Evolutionary conservation across 1,140 invertebrate genomes (phyloP).

Genomic region (Metopolophium dirhodum): DNA sequence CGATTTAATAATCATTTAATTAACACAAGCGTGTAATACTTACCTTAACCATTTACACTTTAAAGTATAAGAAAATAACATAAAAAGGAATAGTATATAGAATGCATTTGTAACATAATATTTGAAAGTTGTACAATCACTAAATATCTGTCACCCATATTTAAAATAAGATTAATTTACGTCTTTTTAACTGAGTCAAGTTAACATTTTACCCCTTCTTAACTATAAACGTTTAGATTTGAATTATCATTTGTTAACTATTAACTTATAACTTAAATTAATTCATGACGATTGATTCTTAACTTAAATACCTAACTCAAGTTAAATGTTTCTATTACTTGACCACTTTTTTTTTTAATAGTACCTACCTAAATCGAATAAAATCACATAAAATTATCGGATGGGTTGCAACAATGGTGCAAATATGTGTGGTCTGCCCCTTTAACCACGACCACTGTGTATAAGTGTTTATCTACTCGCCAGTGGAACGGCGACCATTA

Average conservation of each 20-base stretch:
- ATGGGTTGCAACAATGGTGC: not conserved
- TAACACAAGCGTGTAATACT: not conserved
- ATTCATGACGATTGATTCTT: not conserved
- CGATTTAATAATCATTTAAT: not conserved
- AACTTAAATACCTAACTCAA: not conserved
- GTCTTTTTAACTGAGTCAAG: too few relatives aligned
- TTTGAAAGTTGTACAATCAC: not conserved
- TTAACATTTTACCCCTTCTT: not conserved
- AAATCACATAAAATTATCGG: not conserved
- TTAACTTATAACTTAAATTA: not conserved
- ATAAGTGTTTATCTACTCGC: conserved; percentile 41
- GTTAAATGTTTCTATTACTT: not conserved
- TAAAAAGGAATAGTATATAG: not conserved
- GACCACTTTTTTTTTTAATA: not conserved
- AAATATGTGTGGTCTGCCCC: not conserved
- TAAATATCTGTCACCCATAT: not conserved
- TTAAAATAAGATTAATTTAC: not conserved
- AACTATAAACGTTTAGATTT: not conserved
- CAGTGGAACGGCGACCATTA: not conserved
- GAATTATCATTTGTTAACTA: not conserved
- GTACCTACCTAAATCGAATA: not conserved
- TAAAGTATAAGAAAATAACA: not conserved
- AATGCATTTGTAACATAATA: not conserved
- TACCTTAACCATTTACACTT: not conserved
- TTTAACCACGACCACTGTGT: not conserved